Evolutionary conservation across 2,797 vertebrate species (phyloP).

Genomic region (Phataginus tricuspis): DNA sequence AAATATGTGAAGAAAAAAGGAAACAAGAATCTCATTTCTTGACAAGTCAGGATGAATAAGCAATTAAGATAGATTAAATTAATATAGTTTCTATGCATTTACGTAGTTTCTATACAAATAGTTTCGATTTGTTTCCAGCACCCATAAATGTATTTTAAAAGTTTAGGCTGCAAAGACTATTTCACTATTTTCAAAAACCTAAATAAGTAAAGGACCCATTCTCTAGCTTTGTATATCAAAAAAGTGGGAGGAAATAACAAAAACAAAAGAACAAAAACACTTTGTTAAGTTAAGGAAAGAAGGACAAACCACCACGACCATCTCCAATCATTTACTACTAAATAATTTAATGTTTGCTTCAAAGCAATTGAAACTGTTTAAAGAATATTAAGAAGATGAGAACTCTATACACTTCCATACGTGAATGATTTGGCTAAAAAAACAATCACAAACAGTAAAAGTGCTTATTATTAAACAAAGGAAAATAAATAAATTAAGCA

Average conservation of each 20-base stretch:
- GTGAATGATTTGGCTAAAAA: not conserved
- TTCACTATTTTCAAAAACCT: not conserved
- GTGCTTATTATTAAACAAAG: conserved; percentile 10
- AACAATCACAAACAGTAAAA: not conserved
- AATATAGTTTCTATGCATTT: not conserved
- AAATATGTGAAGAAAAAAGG: not conserved
- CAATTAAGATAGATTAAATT: not conserved
- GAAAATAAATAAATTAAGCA: conserved; percentile 28
- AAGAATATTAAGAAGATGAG: conserved; percentile 23
- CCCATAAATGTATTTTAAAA: not conserved
- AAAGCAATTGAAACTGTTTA: conserved; percentile 16
- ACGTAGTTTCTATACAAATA: not conserved
- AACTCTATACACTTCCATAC: not conserved
- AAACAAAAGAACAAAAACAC: too few relatives aligned
- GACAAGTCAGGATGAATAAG: not conserved
- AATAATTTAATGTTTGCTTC: not conserved
- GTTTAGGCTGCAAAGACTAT: not conserved
- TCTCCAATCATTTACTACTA: not conserved
- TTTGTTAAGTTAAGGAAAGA: not conserved
- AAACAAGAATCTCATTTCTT: not conserved
- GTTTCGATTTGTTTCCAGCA: not conserved
- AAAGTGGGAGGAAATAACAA: not conserved
- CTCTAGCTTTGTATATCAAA: not conserved
- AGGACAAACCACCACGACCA: not conserved
- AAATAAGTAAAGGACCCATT: not conserved